Evolutionary conservation across 2,888 invertebrate species (phyloP), one percentile per base, ranked within the genome.

Genomic region (Drosophila picticornis): DNA sequence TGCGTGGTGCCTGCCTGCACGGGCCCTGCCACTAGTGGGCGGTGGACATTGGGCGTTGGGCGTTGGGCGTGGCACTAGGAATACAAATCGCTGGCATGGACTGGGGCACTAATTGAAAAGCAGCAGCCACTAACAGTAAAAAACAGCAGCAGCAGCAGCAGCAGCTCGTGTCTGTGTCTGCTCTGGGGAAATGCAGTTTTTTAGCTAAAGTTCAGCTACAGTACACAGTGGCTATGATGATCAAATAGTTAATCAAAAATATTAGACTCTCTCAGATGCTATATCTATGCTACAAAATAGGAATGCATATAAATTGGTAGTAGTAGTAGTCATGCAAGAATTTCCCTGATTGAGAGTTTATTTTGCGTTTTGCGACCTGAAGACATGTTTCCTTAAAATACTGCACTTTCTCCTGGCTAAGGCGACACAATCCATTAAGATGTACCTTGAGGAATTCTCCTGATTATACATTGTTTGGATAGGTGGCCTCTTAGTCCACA

Each of bases 61-160:
- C 32, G 38, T 61, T 79, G 76, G 80, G 80, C 75, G 79, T 80
- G 86, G 79, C 72, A 81, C 57, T 62, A 65, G 79, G 78, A 77
- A 85, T 84, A 83, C 81, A 87, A 87, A 81, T 84, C 75, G 63
- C 60, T 69, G 68, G 10, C 63, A 65, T 57, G 43, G 72, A 76
- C 72, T 66, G 66, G 55, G 90, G 70, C 77, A 86, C 89, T 87
- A 87, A 87, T 87, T 87, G 87, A 87, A 87, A 87, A 86, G 89
- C 90, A 83, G 84, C 78, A 72, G 71, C 87, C 79, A 89, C 89
- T 89, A 84, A 72, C 81, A 69, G 72, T 70, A 79, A 59, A 46
- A 61, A 65, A 36, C 64, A 27, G 19, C 51, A 46, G 25, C 40
- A 52, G 10, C 67, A 63, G n/a, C 38, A 56, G n/a, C 52, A 52